Percentiles rank a stretch among this genome's conserved stretches.
These are phyloP conservation scores for Desoria tigrina DNA, from an alignment of 2,888 invertebrate genomes.

Conservation along the genomic window DNA sequence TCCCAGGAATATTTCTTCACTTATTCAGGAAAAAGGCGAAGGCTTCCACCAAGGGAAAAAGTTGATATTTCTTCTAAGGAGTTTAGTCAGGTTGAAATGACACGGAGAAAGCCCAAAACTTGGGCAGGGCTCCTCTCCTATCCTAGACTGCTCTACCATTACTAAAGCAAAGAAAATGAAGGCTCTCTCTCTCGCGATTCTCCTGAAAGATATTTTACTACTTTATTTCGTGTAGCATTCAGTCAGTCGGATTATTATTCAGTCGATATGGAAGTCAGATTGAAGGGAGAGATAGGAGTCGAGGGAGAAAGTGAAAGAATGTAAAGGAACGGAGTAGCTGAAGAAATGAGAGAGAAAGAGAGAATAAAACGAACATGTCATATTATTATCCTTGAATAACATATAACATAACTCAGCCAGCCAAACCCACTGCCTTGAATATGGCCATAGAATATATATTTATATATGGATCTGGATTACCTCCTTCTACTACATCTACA, in stretches of 20 bases:
- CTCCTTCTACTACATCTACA: no score
- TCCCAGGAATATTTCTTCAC: background rate
- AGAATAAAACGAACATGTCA: slow-evolving; percentile 19
- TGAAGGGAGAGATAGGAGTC: slow-evolving; percentile 10
- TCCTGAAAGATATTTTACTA: no score
- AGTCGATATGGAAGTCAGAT: slow-evolving; percentile 13
- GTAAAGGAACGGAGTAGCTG: no score
- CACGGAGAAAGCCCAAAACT: no score
- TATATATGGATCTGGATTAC: no score
- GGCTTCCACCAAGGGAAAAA: background rate
- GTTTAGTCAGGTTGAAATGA: no score
- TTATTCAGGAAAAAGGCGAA: background rate
- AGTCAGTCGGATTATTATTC: background rate
- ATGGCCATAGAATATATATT: no score
- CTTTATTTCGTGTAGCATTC: no score
- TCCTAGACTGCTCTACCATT: no score
- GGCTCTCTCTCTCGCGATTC: background rate
- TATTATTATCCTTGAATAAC: slow-evolving; percentile 1
- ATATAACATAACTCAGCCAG: background rate
- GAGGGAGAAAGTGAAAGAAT: no score
- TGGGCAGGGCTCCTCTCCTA: no score
- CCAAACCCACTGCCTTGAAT: slow-evolving; percentile 3
- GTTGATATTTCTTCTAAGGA: no score
- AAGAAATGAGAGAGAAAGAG: background rate
- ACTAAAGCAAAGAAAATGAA: background rate